Evolutionary conservation across 2,797 vertebrate species (phyloP).

Genomic region (Okamejei kenojei): DNA sequence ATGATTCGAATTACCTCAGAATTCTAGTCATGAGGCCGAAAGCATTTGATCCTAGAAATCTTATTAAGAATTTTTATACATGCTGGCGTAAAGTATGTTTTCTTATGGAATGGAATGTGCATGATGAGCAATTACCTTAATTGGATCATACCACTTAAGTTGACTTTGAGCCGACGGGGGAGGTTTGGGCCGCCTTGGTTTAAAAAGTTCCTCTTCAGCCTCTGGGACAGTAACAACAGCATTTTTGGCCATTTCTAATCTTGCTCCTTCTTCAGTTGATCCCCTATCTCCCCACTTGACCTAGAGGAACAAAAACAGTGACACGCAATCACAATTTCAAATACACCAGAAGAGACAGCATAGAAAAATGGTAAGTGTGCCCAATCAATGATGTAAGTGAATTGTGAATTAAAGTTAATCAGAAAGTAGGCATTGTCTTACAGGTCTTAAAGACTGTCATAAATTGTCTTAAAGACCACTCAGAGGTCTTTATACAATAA

Average conservation of each 20-base stretch:
- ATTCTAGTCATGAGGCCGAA: neutral
- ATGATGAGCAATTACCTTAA: slow-evolving; percentile 67
- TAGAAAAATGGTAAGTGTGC: too few species aligned
- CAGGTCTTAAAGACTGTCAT: too few species aligned
- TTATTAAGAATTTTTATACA: neutral
- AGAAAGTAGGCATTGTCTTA: neutral
- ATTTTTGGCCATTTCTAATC: slow-evolving; percentile 89
- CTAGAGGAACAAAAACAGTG: slow-evolving; percentile 52
- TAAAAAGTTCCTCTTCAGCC: slow-evolving; percentile 64
- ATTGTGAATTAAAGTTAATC: neutral
- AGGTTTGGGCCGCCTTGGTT: slow-evolving; percentile 55
- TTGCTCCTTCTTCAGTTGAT: slow-evolving; percentile 89
- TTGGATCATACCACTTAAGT: slow-evolving; percentile 89
- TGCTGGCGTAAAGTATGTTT: neutral
- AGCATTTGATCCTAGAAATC: neutral
- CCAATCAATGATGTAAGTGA: neutral
- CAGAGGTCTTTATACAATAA: neutral
- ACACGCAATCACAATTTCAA: neutral
- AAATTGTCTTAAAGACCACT: neutral
- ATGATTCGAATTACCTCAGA: neutral
- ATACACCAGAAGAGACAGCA: neutral
- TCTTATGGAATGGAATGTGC: neutral
- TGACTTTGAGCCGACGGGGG: slow-evolving; percentile 57
- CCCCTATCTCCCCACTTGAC: slow-evolving; percentile 95
- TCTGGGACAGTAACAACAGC: slow-evolving; percentile 78